Base-by-base conservation (phyloP, 2,888 invertebrate species). In the Harpalus rufipes region DNA sequence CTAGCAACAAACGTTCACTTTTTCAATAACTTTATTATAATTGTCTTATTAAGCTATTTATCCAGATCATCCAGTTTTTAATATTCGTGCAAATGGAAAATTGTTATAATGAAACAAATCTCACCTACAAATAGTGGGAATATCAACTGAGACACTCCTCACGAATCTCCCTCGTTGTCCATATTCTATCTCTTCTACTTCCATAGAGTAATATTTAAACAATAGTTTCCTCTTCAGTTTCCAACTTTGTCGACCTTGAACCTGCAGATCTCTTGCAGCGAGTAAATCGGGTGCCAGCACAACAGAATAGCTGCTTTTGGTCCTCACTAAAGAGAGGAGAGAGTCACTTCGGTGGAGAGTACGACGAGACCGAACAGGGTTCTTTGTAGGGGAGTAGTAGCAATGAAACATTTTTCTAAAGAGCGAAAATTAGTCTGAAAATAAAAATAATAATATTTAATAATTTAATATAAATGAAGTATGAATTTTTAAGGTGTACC, bases 251-350 rank as follows among this genome's bases (percentile, higher is more conserved):
- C 32, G 12, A 25, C 32, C n/a, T 32, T 32, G 32, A 32, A 5
- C 5, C 44, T 12, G 44, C 12, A 51, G 44, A 6, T 61, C 61
- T 1, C 59, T 32, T 0, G 59, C 79, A 74, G 80, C 65, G 68
- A 68, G 82, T 74, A 84, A 76, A 58, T 81, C 82, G 74, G 84
- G 85, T 83, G 86, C 86, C 72, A 86, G 65, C 44, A 86, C 84
- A 21, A 86, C 81, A 65, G 86, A 86, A 84, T 87, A 86, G 85
- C 86, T 87, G 85, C 85, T 86, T n/a, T 85, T 76, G 80, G 86
- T 86, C 80, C 85, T 85, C 72, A 86, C 85, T 80, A 86, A 83
- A 18, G 86, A 85, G 85, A 85, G 72, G 84, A 86, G 83, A 16
- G 87, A 86, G 0, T 41, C 8, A 12, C 10, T 51, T 8, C 44